Conservation (phyloP, 2,888 invertebrate species). For the Sesamia inferens region DNA sequence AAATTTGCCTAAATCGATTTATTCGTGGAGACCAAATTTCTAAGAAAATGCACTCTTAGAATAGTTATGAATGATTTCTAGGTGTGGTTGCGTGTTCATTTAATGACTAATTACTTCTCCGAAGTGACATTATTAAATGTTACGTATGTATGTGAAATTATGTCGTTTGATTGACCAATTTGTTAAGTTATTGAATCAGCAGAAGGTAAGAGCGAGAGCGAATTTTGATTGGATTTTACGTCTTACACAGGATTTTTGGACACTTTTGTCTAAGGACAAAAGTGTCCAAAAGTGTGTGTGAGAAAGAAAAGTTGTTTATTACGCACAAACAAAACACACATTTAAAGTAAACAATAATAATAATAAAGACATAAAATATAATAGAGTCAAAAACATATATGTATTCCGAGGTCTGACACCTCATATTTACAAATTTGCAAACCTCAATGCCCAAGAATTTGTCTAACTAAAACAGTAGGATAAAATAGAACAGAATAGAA, state of each 20-base stretch:
- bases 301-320: no score
- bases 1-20: constrained; percentile 16
- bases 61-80: constrained; percentile 37
- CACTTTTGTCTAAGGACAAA: no score
- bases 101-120: constrained; percentile 56
- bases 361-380: no score
- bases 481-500: no score
- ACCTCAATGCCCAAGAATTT: background rate
- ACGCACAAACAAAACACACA: no score
- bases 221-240: background rate
- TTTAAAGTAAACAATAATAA: no score
- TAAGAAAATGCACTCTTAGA: constrained; percentile 26
- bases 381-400: no score
- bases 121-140: constrained; percentile 40
- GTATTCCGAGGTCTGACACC: no score
- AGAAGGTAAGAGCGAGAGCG: constrained; percentile 3
- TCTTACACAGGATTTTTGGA: background rate
- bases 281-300: no score
- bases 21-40: constrained; percentile 31
- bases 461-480: background rate
- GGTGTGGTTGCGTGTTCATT: constrained; percentile 24
- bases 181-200: constrained; percentile 29
- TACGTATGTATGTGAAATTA: constrained; percentile 40
- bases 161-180: constrained; percentile 40
- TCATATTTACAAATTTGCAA: background rate